Base-by-base conservation (phyloP, 2,888 invertebrate genomes). In the Alcis repandata region DNA sequence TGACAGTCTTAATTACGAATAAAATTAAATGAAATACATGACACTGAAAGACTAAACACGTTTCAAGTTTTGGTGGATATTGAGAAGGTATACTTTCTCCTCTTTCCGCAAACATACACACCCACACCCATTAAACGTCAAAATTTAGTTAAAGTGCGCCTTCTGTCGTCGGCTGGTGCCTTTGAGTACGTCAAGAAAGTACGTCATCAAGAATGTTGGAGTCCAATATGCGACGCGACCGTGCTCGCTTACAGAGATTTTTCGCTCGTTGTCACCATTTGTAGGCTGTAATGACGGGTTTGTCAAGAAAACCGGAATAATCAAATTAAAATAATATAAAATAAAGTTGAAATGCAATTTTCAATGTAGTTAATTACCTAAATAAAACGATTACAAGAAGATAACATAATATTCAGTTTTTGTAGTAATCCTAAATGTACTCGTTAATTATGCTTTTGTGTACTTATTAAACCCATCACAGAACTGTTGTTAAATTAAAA, bases 401-500 rank as follows among this genome's bases (percentile, higher is more conserved):
- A 48, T 49, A 40, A n/a, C 48, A 19, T 48, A 15, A 32, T 2
- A 36, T 36, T 36, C 13, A 7, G 27, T 19, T 51, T 32, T 49
- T 36, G n/a, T 38, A 48, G 9, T 49, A 33, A 33, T 48, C 2
- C 8, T 17, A 33, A 33, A 33, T 33, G 10, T 33, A 33, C n/a
- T n/a, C n/a, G n/a, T n/a, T 33, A 49, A 10, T 49, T 32, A 33
- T n/a, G n/a, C n/a, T n/a, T n/a, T n/a, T 49, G 9, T 9, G 15
- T 48, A 27, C n/a, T 48, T 32, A 32, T 33, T 49, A 59, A 52
- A n/a, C n/a, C n/a, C 58, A 45, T 52, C 54, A 41, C 59, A 57
- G 58, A 27, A 8, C 27, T 27, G 6, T 4, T 4, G 27, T 27
- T 4, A 2, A 4, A 4, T 27, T 27, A 27, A 2, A 27, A 27